These are phyloP conservation scores for Argentina silus DNA, from an alignment of 2,797 vertebrate genomes.

Conservation along the genomic window DNA sequence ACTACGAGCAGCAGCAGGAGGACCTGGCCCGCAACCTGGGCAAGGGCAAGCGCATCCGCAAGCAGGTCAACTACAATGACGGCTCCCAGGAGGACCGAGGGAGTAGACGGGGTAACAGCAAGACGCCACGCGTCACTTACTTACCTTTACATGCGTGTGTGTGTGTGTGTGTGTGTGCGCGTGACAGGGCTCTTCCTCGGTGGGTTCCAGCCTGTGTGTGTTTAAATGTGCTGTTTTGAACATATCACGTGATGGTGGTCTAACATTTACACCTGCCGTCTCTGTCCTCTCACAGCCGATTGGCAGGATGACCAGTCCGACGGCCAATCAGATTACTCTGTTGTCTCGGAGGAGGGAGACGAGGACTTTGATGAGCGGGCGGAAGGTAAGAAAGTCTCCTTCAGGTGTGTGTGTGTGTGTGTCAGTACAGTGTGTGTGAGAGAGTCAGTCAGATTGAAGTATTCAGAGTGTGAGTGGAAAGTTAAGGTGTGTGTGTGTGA, in stretches of 20 bases:
- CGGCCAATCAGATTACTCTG: conserved; percentile 97
- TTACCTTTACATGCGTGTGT: conserved; percentile 9
- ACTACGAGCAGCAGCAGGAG: conserved; percentile 98
- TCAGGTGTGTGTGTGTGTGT: neutral
- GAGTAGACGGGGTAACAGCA: conserved; percentile 59
- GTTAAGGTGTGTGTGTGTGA: conserved; percentile 3
- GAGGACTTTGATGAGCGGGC: conserved; percentile 97
- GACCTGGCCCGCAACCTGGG: conserved; percentile 95
- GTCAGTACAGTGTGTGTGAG: neutral
- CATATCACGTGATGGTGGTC: too few species aligned
- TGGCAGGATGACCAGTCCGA: conserved; percentile 99
- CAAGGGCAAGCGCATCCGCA: conserved; percentile 97
- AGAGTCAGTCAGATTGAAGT: too few species aligned
- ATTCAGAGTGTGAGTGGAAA: conserved; percentile 88
- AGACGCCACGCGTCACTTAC: neutral
- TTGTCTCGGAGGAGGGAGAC: conserved; percentile 97
- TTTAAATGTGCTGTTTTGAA: too few species aligned
- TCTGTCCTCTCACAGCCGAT: conserved; percentile 73
- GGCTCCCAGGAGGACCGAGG: conserved; percentile 97
- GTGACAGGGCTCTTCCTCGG: too few species aligned
- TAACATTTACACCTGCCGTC: too few species aligned
- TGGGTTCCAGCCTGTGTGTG: conserved; percentile 18
- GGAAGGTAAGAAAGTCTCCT: conserved; percentile 80
- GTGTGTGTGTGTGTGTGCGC: neutral
- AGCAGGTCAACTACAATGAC: conserved; percentile 99